These are phyloP conservation scores for Drosophila neotestacea DNA, from an alignment of 2,888 invertebrate species.

Conservation along the genomic window DNA sequence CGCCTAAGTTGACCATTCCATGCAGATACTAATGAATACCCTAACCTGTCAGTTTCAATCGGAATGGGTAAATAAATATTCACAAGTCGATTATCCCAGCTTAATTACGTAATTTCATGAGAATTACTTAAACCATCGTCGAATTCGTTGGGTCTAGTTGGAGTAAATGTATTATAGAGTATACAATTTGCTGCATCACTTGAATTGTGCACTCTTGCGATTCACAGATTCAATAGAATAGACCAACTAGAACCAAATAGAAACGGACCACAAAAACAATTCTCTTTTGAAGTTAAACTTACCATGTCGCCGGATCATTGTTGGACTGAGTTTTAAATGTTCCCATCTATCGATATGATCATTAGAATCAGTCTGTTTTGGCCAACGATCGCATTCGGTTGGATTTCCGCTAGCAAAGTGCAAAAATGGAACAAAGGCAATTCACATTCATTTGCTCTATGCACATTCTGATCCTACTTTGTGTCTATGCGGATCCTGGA, in stretches of 20 bases:
- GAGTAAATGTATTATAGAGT: conserved; percentile 8
- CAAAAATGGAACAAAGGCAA: conserved; percentile 31
- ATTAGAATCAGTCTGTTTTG: conserved; percentile 42
- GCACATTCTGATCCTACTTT: conserved; percentile 20
- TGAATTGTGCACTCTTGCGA: conserved; percentile 60
- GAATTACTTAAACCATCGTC: no score
- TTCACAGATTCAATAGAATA: conserved; percentile 51
- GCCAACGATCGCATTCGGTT: conserved; percentile 42
- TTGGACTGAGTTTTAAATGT: conserved; percentile 24
- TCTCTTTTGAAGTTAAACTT: conserved; percentile 66
- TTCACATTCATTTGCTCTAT: conserved; percentile 10
- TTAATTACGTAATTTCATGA: no score
- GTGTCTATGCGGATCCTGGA: conserved; percentile 37
- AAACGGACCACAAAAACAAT: conserved; percentile 41
- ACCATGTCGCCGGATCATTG: conserved; percentile 73
- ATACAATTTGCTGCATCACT: conserved; percentile 36
- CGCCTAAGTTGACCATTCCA: conserved; percentile 4
- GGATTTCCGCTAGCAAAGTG: conserved; percentile 11
- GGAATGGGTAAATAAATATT: no score
- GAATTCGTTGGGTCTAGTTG: not conserved
- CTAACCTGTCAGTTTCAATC: conserved; percentile 7
- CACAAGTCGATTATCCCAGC: no score
- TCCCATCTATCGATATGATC: conserved; percentile 37
- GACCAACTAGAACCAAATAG: conserved; percentile 28
- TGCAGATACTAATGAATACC: not conserved